Percentiles rank a stretch among this genome's conserved stretches.
Conservation (phyloP, 2,113 vertebrate species). For the Eptesicus fuscus region DNA sequence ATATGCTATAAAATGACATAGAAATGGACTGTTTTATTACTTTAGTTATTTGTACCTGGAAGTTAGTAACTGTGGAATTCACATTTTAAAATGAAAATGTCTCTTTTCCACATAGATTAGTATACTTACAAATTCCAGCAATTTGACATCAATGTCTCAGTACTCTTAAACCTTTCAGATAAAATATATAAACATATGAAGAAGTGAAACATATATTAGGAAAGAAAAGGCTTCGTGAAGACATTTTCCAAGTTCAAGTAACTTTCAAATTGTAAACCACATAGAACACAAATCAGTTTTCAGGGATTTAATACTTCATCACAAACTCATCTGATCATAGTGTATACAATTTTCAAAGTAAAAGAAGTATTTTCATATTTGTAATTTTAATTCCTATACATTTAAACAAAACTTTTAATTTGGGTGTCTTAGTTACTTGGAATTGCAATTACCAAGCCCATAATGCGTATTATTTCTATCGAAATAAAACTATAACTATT, state of each 20-base stretch:
- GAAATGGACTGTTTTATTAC: neutral
- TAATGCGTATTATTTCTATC: neutral
- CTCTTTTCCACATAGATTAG: conserved; percentile 18
- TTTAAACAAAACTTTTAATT: neutral
- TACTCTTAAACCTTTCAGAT: neutral
- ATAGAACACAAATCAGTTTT: neutral
- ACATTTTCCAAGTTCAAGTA: neutral
- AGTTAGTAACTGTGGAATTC: neutral
- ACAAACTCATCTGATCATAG: neutral
- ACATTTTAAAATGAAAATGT: neutral
- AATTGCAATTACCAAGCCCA: conserved; percentile 12
- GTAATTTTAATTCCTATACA: conserved; percentile 9
- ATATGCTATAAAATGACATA: neutral
- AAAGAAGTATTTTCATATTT: neutral
- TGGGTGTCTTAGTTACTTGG: neutral
- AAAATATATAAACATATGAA: neutral
- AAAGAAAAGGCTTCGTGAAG: neutral
- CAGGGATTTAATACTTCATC: neutral
- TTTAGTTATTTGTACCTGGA: conserved; percentile 30
- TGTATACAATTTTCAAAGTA: neutral
- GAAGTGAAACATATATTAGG: conserved; percentile 6
- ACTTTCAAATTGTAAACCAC: conserved; percentile 2
- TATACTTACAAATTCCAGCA: neutral
- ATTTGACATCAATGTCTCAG: neutral
- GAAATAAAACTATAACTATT: neutral